These are phyloP conservation scores for Cricetomys ansorgei DNA, from an alignment of 2,113 vertebrate species.

Conservation along the genomic window DNA sequence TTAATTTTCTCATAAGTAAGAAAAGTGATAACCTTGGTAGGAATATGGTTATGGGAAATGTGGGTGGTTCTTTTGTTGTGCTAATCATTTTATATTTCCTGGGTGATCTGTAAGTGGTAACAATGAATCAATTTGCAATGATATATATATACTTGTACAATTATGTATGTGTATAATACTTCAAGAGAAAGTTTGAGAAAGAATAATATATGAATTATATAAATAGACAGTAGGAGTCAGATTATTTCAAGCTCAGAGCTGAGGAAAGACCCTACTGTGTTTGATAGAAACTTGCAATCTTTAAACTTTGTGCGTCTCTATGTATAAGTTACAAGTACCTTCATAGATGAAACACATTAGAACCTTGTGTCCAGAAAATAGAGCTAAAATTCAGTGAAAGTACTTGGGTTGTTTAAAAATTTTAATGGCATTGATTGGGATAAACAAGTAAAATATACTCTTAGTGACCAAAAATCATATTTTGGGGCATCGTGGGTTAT, in stretches of 20 bases:
- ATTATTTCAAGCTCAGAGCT: conserved; percentile 15
- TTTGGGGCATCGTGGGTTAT: not conserved
- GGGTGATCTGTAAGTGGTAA: not conserved
- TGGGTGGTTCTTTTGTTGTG: not conserved
- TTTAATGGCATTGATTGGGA: not conserved
- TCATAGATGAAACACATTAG: conserved; percentile 10
- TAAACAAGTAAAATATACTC: not conserved
- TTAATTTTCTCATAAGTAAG: not conserved
- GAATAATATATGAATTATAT: not conserved
- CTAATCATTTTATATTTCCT: not conserved
- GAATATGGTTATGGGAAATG: not conserved
- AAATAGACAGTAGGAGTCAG: not conserved
- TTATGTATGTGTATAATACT: not conserved
- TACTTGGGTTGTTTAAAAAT: not conserved
- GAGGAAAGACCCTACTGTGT: conserved; percentile 19
- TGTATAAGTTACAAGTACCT: not conserved
- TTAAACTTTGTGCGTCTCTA: not conserved
- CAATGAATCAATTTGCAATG: not conserved
- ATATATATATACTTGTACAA: not conserved
- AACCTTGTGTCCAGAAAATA: not conserved
- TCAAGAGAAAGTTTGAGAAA: not conserved
- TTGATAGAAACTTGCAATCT: not conserved
- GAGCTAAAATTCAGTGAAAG: not conserved
- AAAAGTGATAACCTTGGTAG: not conserved
- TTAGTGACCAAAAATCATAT: not conserved